Evolutionary conservation across 2,888 invertebrate genomes (phyloP).

Genomic region (Pegoplata infirma): DNA sequence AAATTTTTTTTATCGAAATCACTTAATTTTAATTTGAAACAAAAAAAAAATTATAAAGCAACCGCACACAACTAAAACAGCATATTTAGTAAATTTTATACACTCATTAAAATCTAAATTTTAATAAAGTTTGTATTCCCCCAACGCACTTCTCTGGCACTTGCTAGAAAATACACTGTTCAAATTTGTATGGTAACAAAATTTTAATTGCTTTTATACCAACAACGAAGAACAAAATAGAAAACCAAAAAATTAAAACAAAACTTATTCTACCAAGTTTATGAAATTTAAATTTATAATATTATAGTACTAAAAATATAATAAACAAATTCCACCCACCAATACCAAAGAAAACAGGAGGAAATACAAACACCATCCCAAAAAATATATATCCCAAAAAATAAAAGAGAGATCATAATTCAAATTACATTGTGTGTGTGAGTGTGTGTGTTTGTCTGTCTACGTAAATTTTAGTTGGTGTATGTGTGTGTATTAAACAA

Average conservation of each 20-base stretch:
- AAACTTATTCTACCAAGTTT: not conserved
- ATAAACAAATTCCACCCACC: no score
- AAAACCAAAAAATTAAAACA: not conserved
- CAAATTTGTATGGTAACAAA: not conserved
- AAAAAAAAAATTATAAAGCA: not conserved
- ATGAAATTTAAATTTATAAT: constrained; percentile 13
- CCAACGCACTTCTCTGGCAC: not conserved
- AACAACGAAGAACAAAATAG: not conserved
- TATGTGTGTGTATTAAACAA: not conserved
- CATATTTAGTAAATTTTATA: not conserved
- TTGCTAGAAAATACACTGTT: not conserved
- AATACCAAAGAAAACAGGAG: no score
- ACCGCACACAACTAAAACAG: not conserved
- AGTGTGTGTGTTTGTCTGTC: not conserved
- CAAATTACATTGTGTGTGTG: not conserved
- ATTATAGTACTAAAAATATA: not conserved
- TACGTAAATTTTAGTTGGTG: no score
- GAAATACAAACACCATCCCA: no score
- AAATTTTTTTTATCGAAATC: not conserved
- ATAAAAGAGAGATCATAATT: not conserved
- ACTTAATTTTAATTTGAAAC: not conserved
- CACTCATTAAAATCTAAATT: not conserved
- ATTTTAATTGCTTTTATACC: constrained; percentile 6
- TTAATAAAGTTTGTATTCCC: not conserved
- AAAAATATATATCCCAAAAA: no score